Percentiles rank a stretch among this genome's conserved stretches.
These are phyloP conservation scores for Leptodactylus fuscus DNA, from an alignment of 2,113 vertebrate species.

Conservation along the genomic window DNA sequence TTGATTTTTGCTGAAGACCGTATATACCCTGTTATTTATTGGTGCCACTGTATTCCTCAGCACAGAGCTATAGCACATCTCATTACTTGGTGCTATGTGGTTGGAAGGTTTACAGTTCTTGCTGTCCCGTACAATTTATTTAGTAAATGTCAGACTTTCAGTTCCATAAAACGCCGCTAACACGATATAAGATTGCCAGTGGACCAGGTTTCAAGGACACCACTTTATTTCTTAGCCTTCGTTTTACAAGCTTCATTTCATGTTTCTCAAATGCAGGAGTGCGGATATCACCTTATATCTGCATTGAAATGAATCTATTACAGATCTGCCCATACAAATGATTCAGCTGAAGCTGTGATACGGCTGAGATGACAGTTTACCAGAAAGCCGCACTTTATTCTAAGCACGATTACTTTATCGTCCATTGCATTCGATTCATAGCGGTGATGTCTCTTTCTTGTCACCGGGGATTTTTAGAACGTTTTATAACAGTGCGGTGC, in stretches of 20 bases:
- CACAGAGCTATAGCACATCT: not conserved
- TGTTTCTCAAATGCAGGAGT: constrained; percentile 14
- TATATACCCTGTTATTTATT: not conserved
- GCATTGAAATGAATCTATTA: constrained; percentile 21
- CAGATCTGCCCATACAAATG: constrained; percentile 7
- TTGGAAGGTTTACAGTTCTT: not conserved
- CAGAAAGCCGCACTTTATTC: constrained; percentile 14
- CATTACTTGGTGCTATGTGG: not conserved
- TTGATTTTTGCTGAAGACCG: not conserved
- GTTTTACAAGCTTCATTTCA: not conserved
- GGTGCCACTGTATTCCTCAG: not conserved
- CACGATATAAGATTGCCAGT: not conserved
- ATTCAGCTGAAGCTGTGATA: constrained; percentile 10
- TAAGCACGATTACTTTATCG: constrained; percentile 20
- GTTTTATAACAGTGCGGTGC: constrained; percentile 2
- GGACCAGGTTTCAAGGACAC: constrained; percentile 10
- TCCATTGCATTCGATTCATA: constrained; percentile 35
- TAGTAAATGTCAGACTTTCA: not conserved
- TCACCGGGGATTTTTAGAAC: constrained; percentile 14
- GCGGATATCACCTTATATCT: not conserved
- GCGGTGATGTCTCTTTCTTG: constrained; percentile 26
- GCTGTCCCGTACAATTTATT: not conserved
- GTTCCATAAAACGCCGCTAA: not conserved
- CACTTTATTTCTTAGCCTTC: constrained; percentile 5
- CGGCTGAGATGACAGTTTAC: not conserved